These are phyloP conservation scores for Athene cunicularia DNA, from an alignment of 2,113 vertebrate genomes.

Conservation along the genomic window DNA sequence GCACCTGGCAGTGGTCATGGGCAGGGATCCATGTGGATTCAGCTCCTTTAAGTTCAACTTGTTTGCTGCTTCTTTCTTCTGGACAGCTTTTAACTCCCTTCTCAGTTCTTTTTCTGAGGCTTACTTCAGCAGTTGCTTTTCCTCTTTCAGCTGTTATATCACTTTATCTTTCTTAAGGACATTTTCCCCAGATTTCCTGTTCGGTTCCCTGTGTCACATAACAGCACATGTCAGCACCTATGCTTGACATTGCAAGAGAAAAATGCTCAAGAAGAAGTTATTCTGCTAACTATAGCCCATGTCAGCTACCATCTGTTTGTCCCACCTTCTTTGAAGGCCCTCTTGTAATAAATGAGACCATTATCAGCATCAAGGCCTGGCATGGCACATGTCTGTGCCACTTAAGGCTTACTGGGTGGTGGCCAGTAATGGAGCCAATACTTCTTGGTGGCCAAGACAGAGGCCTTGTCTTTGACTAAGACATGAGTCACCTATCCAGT, in stretches of 20 bases:
- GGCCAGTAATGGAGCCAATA: not conserved
- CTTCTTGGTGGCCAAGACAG: not conserved
- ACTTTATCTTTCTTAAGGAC: not conserved
- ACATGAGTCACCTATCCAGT: not conserved
- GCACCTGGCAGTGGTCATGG: not conserved
- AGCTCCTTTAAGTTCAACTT: not conserved
- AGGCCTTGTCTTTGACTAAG: not conserved
- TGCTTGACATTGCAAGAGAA: not conserved
- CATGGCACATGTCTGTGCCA: not conserved
- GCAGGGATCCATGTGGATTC: not conserved
- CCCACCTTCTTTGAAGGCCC: not conserved
- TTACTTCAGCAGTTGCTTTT: not conserved
- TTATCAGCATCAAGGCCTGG: not conserved
- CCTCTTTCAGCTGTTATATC: not conserved
- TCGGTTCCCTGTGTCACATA: not conserved
- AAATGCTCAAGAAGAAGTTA: not conserved
- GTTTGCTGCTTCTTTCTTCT: not conserved
- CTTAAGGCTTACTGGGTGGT: not conserved
- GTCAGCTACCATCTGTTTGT: not conserved
- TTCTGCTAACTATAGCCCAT: not conserved
- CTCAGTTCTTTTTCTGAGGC: not conserved
- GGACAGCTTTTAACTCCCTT: not conserved
- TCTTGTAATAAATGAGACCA: not conserved
- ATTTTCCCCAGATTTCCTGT: not conserved
- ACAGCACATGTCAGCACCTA: not conserved